Percentiles rank a stretch among this genome's conserved stretches.
Evolutionary conservation across 2,888 invertebrate species (phyloP).

Genomic region (Serrognathus titanus): DNA sequence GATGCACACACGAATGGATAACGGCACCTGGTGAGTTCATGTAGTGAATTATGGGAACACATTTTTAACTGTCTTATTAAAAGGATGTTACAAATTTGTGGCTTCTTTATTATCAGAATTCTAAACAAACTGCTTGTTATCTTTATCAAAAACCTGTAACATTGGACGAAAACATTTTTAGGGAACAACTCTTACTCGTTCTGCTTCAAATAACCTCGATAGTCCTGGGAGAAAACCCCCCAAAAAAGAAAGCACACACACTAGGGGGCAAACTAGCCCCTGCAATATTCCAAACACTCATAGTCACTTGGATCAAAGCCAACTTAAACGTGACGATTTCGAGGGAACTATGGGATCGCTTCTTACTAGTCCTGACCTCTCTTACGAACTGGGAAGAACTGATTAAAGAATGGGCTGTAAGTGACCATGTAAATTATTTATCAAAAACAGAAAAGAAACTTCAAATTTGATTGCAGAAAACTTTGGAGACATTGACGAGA

Average conservation of each 20-base stretch:
- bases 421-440: constrained; percentile 46
- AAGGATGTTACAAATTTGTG: no score
- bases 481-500: constrained; percentile 93
- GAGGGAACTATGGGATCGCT: constrained; percentile 89
- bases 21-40: constrained; percentile 80
- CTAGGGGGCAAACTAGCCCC: constrained; percentile 79
- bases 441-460: neutral
- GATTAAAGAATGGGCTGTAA: constrained; percentile 92
- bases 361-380: constrained; percentile 80
- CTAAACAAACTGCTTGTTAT: no score
- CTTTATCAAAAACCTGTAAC: no score
- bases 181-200: constrained; percentile 84
- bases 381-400: constrained; percentile 93
- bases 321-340: constrained; percentile 91
- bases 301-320: constrained; percentile 97
- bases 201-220: constrained; percentile 88
- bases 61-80: no score
- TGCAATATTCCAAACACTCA: constrained; percentile 87
- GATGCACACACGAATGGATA: constrained; percentile 93
- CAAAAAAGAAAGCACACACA: constrained; percentile 71
- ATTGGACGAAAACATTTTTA: no score
- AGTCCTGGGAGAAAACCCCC: constrained; percentile 76
- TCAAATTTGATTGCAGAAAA: constrained; percentile 62
- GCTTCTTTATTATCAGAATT: no score
- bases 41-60: no score